phyloP scores from a whole-genome alignment of 2,888 invertebrate genomes.

The Ceriagrion tenellum region DNA sequence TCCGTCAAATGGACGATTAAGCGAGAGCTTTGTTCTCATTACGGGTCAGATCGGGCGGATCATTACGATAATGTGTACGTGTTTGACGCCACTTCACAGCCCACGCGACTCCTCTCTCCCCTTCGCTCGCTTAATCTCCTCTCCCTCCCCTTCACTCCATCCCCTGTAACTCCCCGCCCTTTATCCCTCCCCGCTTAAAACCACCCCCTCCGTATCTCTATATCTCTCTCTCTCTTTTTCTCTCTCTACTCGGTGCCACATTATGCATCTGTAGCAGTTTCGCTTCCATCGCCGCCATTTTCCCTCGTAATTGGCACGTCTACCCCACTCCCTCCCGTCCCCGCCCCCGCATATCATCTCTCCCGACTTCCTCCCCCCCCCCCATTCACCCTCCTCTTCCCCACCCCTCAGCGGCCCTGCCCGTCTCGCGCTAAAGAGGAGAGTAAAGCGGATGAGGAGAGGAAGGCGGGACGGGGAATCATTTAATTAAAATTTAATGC shows the following conservation, averaged over 20 bases:
- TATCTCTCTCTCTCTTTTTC: too few relatives aligned
- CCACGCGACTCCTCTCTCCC: neutral
- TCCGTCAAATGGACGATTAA: neutral
- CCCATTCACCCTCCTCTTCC: too few relatives aligned
- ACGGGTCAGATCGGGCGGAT: slow-evolving; percentile 27
- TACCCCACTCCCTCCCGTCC: neutral
- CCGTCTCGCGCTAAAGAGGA: neutral
- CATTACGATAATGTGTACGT: slow-evolving; percentile 29
- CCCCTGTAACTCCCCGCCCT: neutral
- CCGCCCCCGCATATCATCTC: too few relatives aligned
- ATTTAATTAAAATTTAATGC: slow-evolving; percentile 65
- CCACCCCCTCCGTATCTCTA: neutral
- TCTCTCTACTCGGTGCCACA: neutral
- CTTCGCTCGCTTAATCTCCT: neutral
- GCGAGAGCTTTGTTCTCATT: slow-evolving; percentile 8
- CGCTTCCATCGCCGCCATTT: slow-evolving; percentile 5
- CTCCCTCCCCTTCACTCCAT: neutral
- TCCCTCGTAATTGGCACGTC: slow-evolving; percentile 21
- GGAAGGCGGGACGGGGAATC: neutral
- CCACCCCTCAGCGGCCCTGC: too few relatives aligned
- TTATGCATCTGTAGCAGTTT: slow-evolving; percentile 39
- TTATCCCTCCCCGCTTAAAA: neutral
- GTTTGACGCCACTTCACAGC: neutral
- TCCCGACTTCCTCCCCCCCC: too few relatives aligned
- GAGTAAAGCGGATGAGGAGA: neutral